Conservation (phyloP, 2,113 vertebrate genomes). For the Tyto alba region DNA sequence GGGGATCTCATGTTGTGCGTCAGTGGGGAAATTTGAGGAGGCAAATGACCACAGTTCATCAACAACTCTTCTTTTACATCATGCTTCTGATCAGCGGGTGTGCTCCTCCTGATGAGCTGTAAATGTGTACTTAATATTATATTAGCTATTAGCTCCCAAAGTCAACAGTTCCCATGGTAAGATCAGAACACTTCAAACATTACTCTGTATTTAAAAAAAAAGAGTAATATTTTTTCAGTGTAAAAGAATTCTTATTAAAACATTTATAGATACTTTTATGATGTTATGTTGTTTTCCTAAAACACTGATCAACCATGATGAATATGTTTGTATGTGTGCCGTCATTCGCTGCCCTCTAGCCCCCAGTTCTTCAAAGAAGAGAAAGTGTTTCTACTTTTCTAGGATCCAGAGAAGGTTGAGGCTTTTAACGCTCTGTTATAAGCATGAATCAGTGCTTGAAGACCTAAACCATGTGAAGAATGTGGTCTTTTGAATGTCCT, state of each 20-base stretch:
- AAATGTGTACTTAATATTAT: slow-evolving; percentile 58
- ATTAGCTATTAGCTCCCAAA: slow-evolving; percentile 50
- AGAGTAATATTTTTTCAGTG: not conserved
- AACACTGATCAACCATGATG: not conserved
- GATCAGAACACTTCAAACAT: slow-evolving; percentile 42
- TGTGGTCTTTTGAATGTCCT: not conserved
- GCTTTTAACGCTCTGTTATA: not conserved
- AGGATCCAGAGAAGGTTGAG: not conserved
- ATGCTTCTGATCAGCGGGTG: slow-evolving; percentile 41
- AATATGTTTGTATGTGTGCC: not conserved
- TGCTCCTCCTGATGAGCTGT: slow-evolving; percentile 34
- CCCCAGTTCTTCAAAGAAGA: not conserved
- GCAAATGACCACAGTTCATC: slow-evolving; percentile 10
- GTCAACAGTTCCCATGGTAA: slow-evolving; percentile 54
- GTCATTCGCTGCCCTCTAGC: not conserved
- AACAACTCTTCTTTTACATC: slow-evolving; percentile 1
- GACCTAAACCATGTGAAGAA: not conserved
- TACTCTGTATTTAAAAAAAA: not conserved
- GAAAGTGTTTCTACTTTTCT: not conserved
- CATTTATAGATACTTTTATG: not conserved
- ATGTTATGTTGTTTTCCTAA: slow-evolving; percentile 3
- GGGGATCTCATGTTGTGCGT: not conserved
- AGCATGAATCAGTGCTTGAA: not conserved
- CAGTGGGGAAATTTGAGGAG: slow-evolving; percentile 32
- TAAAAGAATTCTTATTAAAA: slow-evolving; percentile 30